Evolutionary conservation across 92 coral and sea anemone genomes (phyloP).

Genomic region (Zoanthus sansibaricus): DNA sequence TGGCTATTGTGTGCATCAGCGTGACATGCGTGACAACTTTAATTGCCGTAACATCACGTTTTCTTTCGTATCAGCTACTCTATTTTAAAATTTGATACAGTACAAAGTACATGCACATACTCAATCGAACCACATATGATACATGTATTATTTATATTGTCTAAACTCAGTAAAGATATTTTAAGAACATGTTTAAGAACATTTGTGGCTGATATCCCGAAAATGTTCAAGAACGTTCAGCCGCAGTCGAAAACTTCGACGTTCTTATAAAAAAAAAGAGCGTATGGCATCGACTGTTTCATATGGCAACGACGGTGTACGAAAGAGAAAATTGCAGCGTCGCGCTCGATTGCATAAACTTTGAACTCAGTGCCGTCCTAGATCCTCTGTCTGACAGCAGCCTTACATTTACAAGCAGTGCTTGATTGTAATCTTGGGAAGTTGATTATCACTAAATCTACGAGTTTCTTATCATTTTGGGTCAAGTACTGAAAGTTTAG

Average conservation of each 20-base stretch:
- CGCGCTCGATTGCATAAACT: too few relatives aligned
- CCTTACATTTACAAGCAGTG: too few relatives aligned
- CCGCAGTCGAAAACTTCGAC: conserved; percentile 33
- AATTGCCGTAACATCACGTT: not conserved
- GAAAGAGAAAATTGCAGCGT: too few relatives aligned
- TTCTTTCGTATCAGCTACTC: conserved; percentile 10
- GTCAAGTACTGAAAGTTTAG: too few relatives aligned
- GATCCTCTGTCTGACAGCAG: too few relatives aligned
- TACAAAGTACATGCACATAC: conserved; percentile 26
- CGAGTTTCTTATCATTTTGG: too few relatives aligned
- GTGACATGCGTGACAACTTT: conserved; percentile 45
- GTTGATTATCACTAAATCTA: too few relatives aligned
- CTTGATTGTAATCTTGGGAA: too few relatives aligned
- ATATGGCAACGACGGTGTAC: too few relatives aligned
- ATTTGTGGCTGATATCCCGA: conserved; percentile 32
- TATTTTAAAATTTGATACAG: conserved; percentile 20
- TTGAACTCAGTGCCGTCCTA: too few relatives aligned
- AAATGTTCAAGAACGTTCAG: conserved; percentile 22
- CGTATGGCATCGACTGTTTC: too few relatives aligned
- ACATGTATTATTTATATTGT: conserved; percentile 19
- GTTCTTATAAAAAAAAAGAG: not conserved
- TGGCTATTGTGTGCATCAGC: conserved; percentile 23
- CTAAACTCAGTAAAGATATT: conserved; percentile 15
- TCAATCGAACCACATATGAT: conserved; percentile 18
- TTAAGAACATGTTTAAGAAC: conserved; percentile 23